Evolutionary conservation across 2,113 vertebrate genomes (phyloP).

Genomic region (Cyprinus carpio): DNA sequence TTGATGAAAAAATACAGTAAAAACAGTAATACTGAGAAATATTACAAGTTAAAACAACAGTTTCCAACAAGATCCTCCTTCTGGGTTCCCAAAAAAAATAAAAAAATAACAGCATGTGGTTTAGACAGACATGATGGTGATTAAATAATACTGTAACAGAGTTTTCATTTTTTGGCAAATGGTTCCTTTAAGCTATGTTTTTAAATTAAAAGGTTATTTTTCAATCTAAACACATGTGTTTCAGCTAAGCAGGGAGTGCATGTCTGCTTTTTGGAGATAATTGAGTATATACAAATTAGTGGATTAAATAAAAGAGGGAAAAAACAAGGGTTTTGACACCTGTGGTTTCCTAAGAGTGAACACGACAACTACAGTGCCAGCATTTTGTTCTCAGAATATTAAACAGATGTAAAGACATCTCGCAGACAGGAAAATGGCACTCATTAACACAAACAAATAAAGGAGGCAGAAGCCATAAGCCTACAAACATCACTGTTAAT

Average conservation of each 20-base stretch:
- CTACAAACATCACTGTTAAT: not conserved
- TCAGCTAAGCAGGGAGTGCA: not conserved
- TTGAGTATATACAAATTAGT: slow-evolving; percentile 2
- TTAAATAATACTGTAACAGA: not conserved
- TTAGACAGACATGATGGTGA: not conserved
- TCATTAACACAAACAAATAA: slow-evolving; percentile 30
- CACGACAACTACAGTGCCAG: not conserved
- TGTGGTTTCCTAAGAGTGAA: not conserved
- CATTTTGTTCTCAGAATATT: not conserved
- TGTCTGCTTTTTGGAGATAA: not conserved
- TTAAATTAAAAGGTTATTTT: not conserved
- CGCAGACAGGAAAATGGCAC: not conserved
- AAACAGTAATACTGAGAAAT: not conserved
- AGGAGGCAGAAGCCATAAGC: not conserved
- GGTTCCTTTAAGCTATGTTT: not conserved
- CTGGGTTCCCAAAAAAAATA: not conserved
- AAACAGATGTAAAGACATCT: not conserved
- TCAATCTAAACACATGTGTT: not conserved
- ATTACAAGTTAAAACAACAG: not conserved
- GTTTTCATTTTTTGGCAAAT: not conserved
- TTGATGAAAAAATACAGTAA: not conserved
- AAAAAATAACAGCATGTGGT: not conserved
- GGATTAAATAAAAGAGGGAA: not conserved
- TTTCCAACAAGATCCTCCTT: not conserved
- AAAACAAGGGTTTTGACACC: not conserved